These are phyloP conservation scores for Danio tinwini DNA, from an alignment of 2,797 vertebrate species.

Conservation along the genomic window DNA sequence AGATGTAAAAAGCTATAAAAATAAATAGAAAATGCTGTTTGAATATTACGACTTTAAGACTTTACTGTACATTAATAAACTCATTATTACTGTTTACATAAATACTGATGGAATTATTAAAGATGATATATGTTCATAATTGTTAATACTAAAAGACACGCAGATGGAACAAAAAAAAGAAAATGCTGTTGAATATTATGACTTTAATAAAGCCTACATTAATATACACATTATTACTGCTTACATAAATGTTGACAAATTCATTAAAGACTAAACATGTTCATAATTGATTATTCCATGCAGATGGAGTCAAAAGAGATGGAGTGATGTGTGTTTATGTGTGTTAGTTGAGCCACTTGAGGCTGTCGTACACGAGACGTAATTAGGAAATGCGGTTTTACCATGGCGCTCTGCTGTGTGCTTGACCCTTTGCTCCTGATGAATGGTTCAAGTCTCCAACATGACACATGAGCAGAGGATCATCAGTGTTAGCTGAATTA, in stretches of 20 bases:
- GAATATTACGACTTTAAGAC: not conserved
- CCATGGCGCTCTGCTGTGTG: slow-evolving; percentile 40
- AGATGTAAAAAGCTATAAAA: not conserved
- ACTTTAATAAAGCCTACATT: not conserved
- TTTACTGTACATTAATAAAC: not conserved
- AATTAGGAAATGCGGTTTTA: slow-evolving; percentile 50
- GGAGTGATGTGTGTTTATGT: not conserved
- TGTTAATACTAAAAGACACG: not conserved
- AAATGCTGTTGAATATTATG: not conserved
- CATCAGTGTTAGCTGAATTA: slow-evolving; percentile 74
- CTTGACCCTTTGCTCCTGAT: slow-evolving; percentile 69
- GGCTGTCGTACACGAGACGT: slow-evolving; percentile 34
- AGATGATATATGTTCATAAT: not conserved
- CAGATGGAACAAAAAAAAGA: not conserved
- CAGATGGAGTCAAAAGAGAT: not conserved
- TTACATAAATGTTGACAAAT: not conserved
- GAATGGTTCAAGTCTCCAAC: slow-evolving; percentile 71
- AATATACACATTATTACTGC: not conserved
- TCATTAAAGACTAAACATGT: not conserved
- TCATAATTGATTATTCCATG: not conserved
- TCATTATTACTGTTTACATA: not conserved
- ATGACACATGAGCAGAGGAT: slow-evolving; percentile 70
- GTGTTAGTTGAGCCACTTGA: slow-evolving; percentile 19
- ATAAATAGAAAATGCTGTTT: not conserved
- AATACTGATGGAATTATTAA: not conserved